These are phyloP conservation scores for Trimorus sp. DNA, from an alignment of 2,888 invertebrate species.

Conservation along the genomic window DNA sequence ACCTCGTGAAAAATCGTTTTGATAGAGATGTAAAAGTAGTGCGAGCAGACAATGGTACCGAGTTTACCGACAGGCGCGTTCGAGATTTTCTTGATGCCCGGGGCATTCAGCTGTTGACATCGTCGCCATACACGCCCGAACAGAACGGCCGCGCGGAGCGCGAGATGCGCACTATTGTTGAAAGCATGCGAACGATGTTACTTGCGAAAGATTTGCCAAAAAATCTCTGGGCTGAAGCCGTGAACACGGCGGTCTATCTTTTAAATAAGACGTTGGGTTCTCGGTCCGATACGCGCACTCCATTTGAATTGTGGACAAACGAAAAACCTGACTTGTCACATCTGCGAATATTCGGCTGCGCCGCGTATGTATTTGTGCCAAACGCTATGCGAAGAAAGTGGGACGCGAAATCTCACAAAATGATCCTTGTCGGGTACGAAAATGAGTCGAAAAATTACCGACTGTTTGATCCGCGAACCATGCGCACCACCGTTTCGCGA, in stretches of 20 bases:
- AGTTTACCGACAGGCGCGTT: too few species aligned
- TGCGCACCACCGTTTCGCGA: constrained; percentile 24
- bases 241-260: constrained; percentile 66
- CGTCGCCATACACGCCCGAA: too few species aligned
- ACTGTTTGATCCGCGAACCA: constrained; percentile 8
- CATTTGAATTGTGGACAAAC: constrained; percentile 47
- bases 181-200: too few species aligned
- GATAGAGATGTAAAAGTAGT: too few species aligned
- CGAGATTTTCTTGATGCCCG: too few species aligned
- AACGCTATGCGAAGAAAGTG: constrained; percentile 4
- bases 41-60: not conserved
- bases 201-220: too few species aligned
- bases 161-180: too few species aligned
- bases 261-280: constrained; percentile 51
- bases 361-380: constrained; percentile 35
- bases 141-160: too few species aligned
- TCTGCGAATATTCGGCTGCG: constrained; percentile 26
- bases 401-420: constrained; percentile 22
- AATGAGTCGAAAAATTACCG: constrained; percentile 33
- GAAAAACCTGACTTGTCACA: constrained; percentile 20
- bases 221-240: constrained; percentile 67
- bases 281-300: constrained; percentile 25
- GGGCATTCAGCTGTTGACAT: too few species aligned
- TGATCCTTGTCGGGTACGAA: constrained; percentile 42
- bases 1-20: too few species aligned